phyloP scores from a whole-genome alignment of 2,888 invertebrate genomes.

The Molorchus minor region DNA sequence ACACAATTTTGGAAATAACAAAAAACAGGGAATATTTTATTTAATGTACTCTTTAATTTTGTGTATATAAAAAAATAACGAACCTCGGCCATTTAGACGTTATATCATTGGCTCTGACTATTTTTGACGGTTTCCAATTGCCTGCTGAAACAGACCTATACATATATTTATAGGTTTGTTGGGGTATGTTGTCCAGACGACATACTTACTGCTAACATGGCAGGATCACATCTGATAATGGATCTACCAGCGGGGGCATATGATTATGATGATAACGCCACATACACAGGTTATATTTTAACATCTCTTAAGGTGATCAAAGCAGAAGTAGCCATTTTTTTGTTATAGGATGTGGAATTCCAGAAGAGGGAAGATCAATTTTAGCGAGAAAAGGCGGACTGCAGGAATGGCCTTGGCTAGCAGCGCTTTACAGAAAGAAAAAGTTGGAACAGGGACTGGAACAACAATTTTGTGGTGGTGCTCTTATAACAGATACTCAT shows the following conservation, averaged over 20 bases:
- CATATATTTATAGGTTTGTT: constrained; percentile 63
- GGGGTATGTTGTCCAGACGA: constrained; percentile 81
- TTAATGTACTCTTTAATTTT: no score
- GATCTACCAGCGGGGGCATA: constrained; percentile 67
- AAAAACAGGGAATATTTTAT: no score
- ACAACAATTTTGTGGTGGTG: constrained; percentile 82
- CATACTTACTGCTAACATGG: constrained; percentile 54
- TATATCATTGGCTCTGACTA: no score
- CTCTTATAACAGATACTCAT: constrained; percentile 80
- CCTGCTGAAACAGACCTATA: no score
- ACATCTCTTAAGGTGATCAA: no score
- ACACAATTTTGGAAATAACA: no score
- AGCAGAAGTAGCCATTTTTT: constrained; percentile 1
- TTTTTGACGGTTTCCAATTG: no score
- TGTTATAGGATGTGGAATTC: constrained; percentile 57
- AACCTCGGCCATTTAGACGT: no score
- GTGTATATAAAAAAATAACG: no score
- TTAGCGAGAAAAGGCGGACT: constrained; percentile 47
- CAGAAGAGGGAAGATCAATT: constrained; percentile 43
- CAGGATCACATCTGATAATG: constrained; percentile 57
- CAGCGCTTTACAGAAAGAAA: constrained; percentile 72
- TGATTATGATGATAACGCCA: constrained; percentile 63
- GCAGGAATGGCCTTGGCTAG: constrained; percentile 87
- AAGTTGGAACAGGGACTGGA: constrained; percentile 52
- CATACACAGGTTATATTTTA: constrained; percentile 53